Base-by-base conservation (phyloP, 2,888 invertebrate genomes). In the Itoplectis maculator region DNA sequence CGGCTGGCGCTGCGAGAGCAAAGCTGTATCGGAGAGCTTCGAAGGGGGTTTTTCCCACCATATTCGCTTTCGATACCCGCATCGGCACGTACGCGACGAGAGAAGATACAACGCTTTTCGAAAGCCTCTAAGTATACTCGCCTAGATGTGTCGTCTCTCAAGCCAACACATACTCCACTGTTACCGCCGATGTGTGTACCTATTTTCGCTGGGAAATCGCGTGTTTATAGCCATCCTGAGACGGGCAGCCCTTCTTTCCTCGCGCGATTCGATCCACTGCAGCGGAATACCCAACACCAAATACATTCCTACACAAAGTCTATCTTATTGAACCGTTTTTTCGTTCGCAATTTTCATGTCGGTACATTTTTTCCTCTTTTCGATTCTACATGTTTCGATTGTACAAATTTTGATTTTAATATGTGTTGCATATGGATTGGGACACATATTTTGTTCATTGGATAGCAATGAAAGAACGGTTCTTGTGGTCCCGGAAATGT, bases 81-180 rank as follows among this genome's bases (percentile, higher is more conserved):
- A 88, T 86, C 87, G 86, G 85, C 88, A 90, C 86, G 89, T 88
- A 89, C 86, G 84, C 86, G 81, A 54, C 59, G 63, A 69, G 82
- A 85, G 79, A 83, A 89, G 87, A 89, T 89, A 90, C 84, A 87
- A 83, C 84, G 83, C 61, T 77, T 51, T 56, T 51, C 40, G 70
- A 85, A 82, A 78, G 83, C 81, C 54, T 73, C 66, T 49, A 81
- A 86, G 79, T 84, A 84, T 49, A 37, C 45, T 20, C 65, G 5
- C 66, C 51, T 77, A 29, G 35, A 70, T 70, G 59, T 15, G 40
- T 56, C 42, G 42, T 68, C 66, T 59, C 45, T 49, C 51, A 3
- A 18, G 11, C 45, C 13, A 47, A 73, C 61, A 40, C 23, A 61
- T 59, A 49, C 45, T 20, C 29, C 23, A 4, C 45, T 35, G 13